Conservation (phyloP, 2,797 vertebrate genomes). For the Muscicapa striata region DNA sequence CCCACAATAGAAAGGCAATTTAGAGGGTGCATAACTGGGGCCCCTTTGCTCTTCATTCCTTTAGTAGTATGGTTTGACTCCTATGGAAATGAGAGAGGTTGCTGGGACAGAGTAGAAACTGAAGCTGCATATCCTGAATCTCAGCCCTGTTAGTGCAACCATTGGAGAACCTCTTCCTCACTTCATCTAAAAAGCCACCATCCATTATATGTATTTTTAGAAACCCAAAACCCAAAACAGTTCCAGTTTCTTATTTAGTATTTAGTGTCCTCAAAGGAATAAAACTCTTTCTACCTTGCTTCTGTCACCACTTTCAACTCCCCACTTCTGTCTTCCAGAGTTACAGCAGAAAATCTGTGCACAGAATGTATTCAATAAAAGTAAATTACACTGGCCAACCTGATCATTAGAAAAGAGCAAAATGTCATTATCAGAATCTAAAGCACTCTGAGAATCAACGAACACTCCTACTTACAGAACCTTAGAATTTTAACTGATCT, state of each 20-base stretch:
- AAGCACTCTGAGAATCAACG: neutral
- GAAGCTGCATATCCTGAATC: neutral
- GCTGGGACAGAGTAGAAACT: neutral
- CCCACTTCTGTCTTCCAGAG: neutral
- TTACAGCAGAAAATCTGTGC: neutral
- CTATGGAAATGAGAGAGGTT: neutral
- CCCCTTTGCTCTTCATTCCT: neutral
- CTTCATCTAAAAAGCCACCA: neutral
- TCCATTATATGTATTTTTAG: neutral
- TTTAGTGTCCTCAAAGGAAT: neutral
- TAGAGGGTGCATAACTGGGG: neutral
- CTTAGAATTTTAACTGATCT: neutral
- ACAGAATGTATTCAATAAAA: neutral
- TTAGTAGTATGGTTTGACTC: neutral
- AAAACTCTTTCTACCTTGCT: neutral
- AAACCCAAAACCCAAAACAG: neutral
- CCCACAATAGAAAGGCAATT: neutral
- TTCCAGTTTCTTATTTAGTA: neutral
- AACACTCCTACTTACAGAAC: neutral
- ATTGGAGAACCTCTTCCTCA: neutral
- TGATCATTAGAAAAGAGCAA: neutral
- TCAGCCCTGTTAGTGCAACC: neutral
- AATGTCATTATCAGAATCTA: neutral
- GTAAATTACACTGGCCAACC: neutral
- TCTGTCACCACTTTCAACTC: neutral